These are phyloP conservation scores for Triplophysa dalaica DNA, from an alignment of 2,113 vertebrate species.

Conservation along the genomic window DNA sequence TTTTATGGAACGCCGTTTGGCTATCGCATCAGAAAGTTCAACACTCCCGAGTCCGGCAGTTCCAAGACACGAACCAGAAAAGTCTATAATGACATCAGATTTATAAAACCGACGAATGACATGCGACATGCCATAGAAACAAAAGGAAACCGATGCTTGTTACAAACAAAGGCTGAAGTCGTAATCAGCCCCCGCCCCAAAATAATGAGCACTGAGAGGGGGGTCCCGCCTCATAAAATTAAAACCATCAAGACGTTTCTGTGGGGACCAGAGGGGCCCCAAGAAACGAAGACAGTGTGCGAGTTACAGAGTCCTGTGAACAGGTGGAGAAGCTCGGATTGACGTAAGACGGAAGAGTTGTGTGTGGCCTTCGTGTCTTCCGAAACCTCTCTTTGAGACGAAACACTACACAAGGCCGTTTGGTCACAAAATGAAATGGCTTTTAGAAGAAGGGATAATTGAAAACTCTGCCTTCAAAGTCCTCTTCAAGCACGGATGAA, in stretches of 20 bases:
- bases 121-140: background rate
- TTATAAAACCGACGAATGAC: background rate
- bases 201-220: conserved; percentile 43
- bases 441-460: background rate
- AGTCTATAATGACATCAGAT: conserved; percentile 1
- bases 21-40: conserved; percentile 22
- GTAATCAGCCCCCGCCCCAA: conserved; percentile 17
- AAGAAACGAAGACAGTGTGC: conserved; percentile 52
- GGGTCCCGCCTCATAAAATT: conserved; percentile 42
- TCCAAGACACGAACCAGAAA: background rate
- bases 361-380: conserved; percentile 12
- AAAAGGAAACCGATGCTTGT: conserved; percentile 15
- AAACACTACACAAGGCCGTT: background rate
- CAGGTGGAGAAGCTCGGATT: conserved; percentile 41
- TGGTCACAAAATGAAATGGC: background rate
- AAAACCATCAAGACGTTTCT: conserved; percentile 58
- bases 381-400: background rate
- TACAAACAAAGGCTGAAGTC: conserved; percentile 1
- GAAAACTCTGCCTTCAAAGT: background rate
- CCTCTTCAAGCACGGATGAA: background rate
- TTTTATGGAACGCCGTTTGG: conserved; percentile 41
- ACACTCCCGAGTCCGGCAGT: background rate
- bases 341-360: background rate
- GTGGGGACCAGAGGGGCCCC: conserved; percentile 52
- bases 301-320: conserved; percentile 29